Conservation (phyloP, 1,140 invertebrate species). For the Sinonovacula constricta region DNA sequence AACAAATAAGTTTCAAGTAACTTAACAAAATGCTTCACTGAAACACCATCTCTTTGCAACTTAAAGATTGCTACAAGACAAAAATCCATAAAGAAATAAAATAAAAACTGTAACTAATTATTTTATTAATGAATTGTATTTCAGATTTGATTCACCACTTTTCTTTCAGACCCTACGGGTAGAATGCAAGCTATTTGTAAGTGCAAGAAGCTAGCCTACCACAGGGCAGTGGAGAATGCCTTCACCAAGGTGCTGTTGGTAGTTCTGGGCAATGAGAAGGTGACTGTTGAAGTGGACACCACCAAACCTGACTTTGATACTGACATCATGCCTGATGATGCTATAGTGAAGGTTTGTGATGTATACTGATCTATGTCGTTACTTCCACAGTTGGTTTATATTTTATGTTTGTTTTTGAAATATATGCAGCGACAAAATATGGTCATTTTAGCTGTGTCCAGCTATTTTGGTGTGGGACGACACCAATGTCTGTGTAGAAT, state of each 20-base stretch:
- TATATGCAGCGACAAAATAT: background rate
- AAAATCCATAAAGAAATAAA: too few relatives aligned
- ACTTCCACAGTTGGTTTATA: background rate
- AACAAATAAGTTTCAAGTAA: too few relatives aligned
- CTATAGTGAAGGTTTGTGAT: slow-evolving; percentile 60
- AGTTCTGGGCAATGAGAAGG: slow-evolving; percentile 68
- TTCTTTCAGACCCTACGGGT: slow-evolving; percentile 57
- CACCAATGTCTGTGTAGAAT: too few relatives aligned
- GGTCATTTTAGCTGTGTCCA: background rate
- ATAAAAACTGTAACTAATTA: too few relatives aligned
- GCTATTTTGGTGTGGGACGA: too few relatives aligned
- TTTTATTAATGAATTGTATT: too few relatives aligned
- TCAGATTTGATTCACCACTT: too few relatives aligned
- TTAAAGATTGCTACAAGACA: too few relatives aligned
- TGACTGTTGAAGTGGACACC: slow-evolving; percentile 69
- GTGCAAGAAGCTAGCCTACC: slow-evolving; percentile 65
- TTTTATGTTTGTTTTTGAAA: background rate
- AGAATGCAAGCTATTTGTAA: slow-evolving; percentile 62
- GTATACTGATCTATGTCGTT: background rate
- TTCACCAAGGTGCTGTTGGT: slow-evolving; percentile 70
- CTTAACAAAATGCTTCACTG: too few relatives aligned
- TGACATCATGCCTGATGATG: slow-evolving; percentile 52
- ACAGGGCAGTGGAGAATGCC: slow-evolving; percentile 69
- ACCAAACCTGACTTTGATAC: slow-evolving; percentile 57
- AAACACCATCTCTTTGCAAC: too few relatives aligned